A percentile compares a stretch with the other conserved stretches of the same genome.
Conservation (phyloP, 2,113 vertebrate genomes). For the Cephalopholis sonnerati region DNA sequence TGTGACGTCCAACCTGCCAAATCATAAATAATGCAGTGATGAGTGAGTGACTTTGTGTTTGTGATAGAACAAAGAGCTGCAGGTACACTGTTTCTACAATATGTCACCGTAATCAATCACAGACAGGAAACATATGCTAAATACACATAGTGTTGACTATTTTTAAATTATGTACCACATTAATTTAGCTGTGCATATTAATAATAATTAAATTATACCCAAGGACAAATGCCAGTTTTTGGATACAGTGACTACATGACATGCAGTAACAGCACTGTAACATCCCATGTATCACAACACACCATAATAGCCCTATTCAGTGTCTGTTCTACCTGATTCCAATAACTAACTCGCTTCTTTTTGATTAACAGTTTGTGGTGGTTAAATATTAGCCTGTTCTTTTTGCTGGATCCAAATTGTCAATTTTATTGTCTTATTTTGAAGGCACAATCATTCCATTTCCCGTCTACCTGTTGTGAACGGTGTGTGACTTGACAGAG, state of each 20-base stretch:
- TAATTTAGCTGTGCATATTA: background rate
- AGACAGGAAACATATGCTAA: no score
- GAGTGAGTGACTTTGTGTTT: no score
- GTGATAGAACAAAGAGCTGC: no score
- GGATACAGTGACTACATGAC: background rate
- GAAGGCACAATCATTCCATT: background rate
- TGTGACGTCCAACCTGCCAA: no score
- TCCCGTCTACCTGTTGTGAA: slow-evolving; percentile 4
- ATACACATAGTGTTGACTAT: no score
- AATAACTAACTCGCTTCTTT: background rate
- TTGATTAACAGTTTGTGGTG: no score
- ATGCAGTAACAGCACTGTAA: background rate
- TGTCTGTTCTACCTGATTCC: background rate
- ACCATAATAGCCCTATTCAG: background rate
- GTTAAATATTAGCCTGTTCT: no score
- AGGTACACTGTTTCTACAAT: no score
- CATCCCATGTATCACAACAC: background rate
- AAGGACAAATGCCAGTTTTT: background rate
- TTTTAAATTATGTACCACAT: no score
- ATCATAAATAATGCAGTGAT: no score
- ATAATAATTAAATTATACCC: background rate
- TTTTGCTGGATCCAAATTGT: background rate
- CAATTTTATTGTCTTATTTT: slow-evolving; percentile 3
- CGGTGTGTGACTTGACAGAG: slow-evolving; percentile 41
- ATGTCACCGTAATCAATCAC: no score